These are phyloP conservation scores for Sclerurus mexicanus DNA, from an alignment of 2,113 vertebrate genomes.

Conservation along the genomic window DNA sequence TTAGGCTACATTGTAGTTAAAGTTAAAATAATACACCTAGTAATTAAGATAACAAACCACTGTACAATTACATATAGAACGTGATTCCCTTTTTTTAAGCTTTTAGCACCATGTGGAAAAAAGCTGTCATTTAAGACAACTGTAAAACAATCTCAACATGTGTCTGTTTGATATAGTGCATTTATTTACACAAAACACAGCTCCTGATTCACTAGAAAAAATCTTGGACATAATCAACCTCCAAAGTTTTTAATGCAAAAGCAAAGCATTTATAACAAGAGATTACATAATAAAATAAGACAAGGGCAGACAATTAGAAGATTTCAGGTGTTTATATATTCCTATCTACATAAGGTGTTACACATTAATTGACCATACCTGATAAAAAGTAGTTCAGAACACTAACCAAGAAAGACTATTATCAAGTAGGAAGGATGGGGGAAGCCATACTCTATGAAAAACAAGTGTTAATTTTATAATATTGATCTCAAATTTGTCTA, in stretches of 20 bases:
- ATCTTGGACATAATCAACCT: neutral
- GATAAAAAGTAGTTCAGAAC: neutral
- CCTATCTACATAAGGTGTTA: neutral
- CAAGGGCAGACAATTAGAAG: neutral
- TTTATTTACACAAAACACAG: neutral
- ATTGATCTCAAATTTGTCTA: neutral
- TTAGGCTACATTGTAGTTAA: neutral
- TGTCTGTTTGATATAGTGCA: neutral
- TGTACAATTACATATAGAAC: neutral
- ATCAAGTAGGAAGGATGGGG: neutral
- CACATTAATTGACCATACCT: neutral
- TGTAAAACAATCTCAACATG: neutral
- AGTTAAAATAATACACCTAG: slow-evolving; percentile 17
- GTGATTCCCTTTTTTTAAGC: neutral
- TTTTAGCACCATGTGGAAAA: neutral
- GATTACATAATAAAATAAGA: neutral
- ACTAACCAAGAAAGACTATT: neutral
- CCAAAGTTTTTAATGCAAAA: neutral
- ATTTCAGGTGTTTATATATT: neutral
- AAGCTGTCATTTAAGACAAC: neutral
- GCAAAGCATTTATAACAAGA: neutral
- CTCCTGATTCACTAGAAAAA: neutral
- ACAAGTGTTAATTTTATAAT: neutral
- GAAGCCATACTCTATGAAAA: neutral
- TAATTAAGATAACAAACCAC: slow-evolving; percentile 6